Base-by-base conservation (phyloP, 2,113 vertebrate species). In the Tupaia chinensis region DNA sequence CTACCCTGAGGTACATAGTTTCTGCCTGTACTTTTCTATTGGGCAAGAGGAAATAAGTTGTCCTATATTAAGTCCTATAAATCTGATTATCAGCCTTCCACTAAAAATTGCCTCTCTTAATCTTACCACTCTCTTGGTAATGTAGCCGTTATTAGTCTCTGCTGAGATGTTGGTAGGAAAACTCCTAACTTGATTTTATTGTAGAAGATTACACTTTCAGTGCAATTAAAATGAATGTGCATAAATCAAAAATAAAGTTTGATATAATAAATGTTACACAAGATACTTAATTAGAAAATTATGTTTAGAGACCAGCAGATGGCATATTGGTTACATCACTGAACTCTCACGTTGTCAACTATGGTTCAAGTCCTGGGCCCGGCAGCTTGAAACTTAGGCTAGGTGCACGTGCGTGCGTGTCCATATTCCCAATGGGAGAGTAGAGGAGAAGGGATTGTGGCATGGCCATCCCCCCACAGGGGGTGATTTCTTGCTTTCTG, bases 191-290 rank as follows among this genome's bases (percentile, higher is more conserved):
- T 89, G 61, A 88, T 91, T 93, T 87, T n/a, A 66, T 92, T 13
- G 25, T 91, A 54, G 29, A 63, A 89, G 44, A 44, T 66, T 79
- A 95, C 96, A 92, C 69, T 91, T 80, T 94, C 44, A 44, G 44
- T 44, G 44, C 44, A 44, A 44, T 44, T 44, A 44, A 44, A 44
- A 44, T 44, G 93, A 94, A 54, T 86, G 23, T 95, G 16, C 3
- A 10, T 81, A 54, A 58, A 66, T 91, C 63, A 81, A 14, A 92
- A 94, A 74, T 89, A 53, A 76, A 81, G 20, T n/a, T 88, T 58
- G 29, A 54, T 61, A 27, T n/a, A 53, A 44, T 90, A 73, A 93
- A 44, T 76, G 20, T 61, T 82, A 86, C 3, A 15, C 13, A 6
- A 54, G 19, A 14, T 90, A 77, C 25, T 84, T 92, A 78, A 61